Evolutionary conservation across 2,888 invertebrate species (phyloP), one percentile per base, ranked within the genome.

Genomic region (Didymodactylos carnosus): DNA sequence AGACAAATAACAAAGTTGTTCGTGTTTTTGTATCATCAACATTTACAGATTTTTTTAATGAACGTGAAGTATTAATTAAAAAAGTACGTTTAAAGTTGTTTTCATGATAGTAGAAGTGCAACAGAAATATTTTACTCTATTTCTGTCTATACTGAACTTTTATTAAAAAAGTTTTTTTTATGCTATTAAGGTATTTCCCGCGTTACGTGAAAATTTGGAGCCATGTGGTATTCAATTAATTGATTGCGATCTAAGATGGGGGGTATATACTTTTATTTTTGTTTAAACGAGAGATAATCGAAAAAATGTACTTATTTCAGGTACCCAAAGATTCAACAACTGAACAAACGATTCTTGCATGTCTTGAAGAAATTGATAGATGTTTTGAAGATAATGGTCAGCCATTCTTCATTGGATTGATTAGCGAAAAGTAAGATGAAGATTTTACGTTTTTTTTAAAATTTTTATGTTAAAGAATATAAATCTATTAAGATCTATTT

Each of bases 221-320:
- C 77, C 78, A 10, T 69, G 79, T 41, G 77, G 78, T 74, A 75
- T 82, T 41, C 78, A 78, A 46, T 77, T 83, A 25, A 77, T 82
- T 19, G 83, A 83, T 73, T 82, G 82, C 78, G 83, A 83, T 76
- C 75, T 83, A 46, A 77, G 83, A 27, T 83, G 83, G 83, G 83
- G 83, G 8, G 80, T 62, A 62, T 19, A 62, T 62, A 62, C 35
- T 3, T 25, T 49, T 25, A 25, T 25, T 35, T 35, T 19, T 16
- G 29, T 53, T 29, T 19, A 35, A 62, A 35, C 29, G 35, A 10
- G 23, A 5, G 27, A 27, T 29, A 16, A 29, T 53, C 8, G 27
- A 27, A 53, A 7, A 29, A 29, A 29, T 29, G 27, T 53, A 29
- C 53, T 29, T 53, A 53, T 19, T 13, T 19, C n/a, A 62, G 62